These are phyloP conservation scores for Phrynocephalus guinanensis DNA, from an alignment of 2,797 vertebrate genomes.

Conservation along the genomic window DNA sequence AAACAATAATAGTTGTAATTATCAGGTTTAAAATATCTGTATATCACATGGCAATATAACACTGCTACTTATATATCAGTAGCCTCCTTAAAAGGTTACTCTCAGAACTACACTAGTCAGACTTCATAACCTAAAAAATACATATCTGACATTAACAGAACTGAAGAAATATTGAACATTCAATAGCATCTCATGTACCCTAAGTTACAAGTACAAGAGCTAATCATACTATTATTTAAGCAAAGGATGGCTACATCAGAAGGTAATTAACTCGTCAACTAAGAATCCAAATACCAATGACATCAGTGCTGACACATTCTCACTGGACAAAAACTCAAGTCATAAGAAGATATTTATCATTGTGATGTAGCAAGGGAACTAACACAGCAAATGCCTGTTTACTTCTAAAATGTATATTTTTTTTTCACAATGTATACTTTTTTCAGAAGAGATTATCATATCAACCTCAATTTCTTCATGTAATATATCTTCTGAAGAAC, in stretches of 20 bases:
- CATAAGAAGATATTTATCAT: neutral
- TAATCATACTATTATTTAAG: neutral
- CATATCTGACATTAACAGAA: neutral
- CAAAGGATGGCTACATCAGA: neutral
- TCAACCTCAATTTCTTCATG: neutral
- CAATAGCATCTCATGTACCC: slow-evolving; percentile 8
- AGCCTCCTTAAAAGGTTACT: neutral
- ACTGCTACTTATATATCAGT: neutral
- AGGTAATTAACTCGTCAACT: neutral
- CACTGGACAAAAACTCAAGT: neutral
- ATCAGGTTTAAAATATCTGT: neutral
- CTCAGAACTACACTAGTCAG: neutral
- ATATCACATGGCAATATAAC: neutral
- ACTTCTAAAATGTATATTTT: neutral
- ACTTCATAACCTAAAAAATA: neutral
- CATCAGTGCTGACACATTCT: slow-evolving; percentile 11
- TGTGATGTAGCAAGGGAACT: neutral
- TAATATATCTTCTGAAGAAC: slow-evolving; percentile 1
- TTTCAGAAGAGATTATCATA: neutral
- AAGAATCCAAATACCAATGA: neutral
- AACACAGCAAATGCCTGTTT: neutral
- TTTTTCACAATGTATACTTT: neutral
- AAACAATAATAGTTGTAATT: neutral
- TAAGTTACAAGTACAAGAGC: slow-evolving; percentile 19
- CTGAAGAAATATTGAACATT: slow-evolving; percentile 8